Evolutionary conservation across 2,888 invertebrate genomes (phyloP).

Genomic region (Rugalucina vietnamica): DNA sequence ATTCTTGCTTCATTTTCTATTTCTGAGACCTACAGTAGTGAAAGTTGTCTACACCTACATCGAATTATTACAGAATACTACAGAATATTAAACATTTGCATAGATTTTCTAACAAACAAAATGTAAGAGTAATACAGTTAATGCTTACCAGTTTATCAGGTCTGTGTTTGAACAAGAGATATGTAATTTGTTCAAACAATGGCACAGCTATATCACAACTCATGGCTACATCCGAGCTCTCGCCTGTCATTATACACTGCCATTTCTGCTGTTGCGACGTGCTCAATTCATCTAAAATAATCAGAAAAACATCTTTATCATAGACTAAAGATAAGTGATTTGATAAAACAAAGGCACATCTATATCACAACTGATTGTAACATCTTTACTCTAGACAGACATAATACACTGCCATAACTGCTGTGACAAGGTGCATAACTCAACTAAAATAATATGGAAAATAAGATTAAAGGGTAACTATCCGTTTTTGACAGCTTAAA

Average conservation of each 20-base stretch:
- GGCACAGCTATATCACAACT: constrained; percentile 65
- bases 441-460: constrained; percentile 53
- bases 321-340: neutral
- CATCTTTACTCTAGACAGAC: constrained; percentile 61
- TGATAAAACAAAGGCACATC: constrained; percentile 64
- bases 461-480: too few relatives aligned
- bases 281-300: constrained; percentile 60
- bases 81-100: too few relatives aligned
- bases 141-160: constrained; percentile 69
- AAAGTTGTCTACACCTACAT: too few relatives aligned
- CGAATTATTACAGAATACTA: too few relatives aligned
- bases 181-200: constrained; percentile 74
- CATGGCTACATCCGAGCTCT: constrained; percentile 50
- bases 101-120: too few relatives aligned
- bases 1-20: too few relatives aligned
- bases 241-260: constrained; percentile 70
- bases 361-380: constrained; percentile 56
- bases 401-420: constrained; percentile 72
- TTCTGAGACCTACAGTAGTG: too few relatives aligned
- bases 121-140: neutral
- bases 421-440: constrained; percentile 64
- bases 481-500: too few relatives aligned
- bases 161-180: constrained; percentile 68
- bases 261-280: constrained; percentile 69
- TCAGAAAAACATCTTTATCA: neutral